Percentiles rank a stretch among this genome's conserved stretches.
These are phyloP conservation scores for Dufourea novaeangliae DNA, from an alignment of 1,140 invertebrate genomes.

Conservation along the genomic window DNA sequence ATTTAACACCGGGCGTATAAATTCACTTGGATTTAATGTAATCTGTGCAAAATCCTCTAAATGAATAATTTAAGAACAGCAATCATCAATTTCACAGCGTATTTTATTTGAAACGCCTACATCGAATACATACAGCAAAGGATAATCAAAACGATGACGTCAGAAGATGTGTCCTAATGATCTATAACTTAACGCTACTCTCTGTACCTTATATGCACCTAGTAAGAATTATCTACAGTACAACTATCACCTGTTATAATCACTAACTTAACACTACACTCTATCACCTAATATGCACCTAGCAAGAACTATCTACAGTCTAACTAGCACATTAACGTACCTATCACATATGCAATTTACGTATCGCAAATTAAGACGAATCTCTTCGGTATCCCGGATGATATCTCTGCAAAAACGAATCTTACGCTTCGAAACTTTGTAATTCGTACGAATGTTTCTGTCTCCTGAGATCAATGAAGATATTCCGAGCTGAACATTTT, in stretches of 20 bases:
- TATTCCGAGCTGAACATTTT: neutral
- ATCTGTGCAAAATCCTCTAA: too few relatives aligned
- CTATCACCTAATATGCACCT: neutral
- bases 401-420: neutral
- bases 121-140: neutral
- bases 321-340: constrained; percentile 20
- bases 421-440: neutral
- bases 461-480: constrained; percentile 5
- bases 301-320: neutral
- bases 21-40: too few relatives aligned
- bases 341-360: constrained; percentile 20
- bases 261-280: neutral
- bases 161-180: too few relatives aligned
- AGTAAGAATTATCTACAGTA: neutral
- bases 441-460: neutral
- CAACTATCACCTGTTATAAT: neutral
- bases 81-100: too few relatives aligned
- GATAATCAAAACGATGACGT: neutral
- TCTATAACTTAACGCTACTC: constrained; percentile 1
- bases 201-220: neutral
- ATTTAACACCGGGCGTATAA: too few relatives aligned
- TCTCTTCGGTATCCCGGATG: too few relatives aligned
- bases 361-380: neutral
- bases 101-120: neutral
- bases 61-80: too few relatives aligned